Conservation (phyloP, 2,113 vertebrate species). For the Sprattus sprattus region DNA sequence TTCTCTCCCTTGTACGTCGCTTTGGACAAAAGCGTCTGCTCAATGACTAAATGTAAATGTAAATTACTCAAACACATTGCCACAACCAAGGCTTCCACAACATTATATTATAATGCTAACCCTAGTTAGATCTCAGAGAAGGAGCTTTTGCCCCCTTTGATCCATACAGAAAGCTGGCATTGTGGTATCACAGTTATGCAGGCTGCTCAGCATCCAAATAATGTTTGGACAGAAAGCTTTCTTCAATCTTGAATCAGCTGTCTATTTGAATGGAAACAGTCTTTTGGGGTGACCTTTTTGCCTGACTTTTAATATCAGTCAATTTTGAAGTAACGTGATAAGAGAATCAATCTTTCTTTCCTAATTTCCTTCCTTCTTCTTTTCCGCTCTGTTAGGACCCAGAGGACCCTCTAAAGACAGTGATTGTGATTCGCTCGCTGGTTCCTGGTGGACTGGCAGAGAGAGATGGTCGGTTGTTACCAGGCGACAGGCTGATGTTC, state of each 20-base stretch:
- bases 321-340: neutral
- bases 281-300: neutral
- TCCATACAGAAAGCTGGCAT: neutral
- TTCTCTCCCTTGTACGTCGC: no score
- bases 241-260: neutral
- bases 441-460: constrained; percentile 89
- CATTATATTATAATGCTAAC: neutral
- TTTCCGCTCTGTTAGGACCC: constrained; percentile 78
- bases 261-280: neutral
- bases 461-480: constrained; percentile 83
- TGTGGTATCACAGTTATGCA: neutral
- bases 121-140: neutral
- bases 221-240: neutral
- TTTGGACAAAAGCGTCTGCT: no score
- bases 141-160: neutral
- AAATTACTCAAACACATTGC: neutral
- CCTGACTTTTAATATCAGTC: neutral
- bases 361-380: constrained; percentile 20
- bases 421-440: constrained; percentile 92
- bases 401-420: constrained; percentile 82
- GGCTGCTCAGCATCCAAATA: neutral
- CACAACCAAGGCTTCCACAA: neutral
- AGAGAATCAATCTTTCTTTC: neutral
- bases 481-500: constrained; percentile 92
- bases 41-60: no score